phyloP scores from a whole-genome alignment of 2,888 invertebrate species.

The Tanaodytes sp. region DNA sequence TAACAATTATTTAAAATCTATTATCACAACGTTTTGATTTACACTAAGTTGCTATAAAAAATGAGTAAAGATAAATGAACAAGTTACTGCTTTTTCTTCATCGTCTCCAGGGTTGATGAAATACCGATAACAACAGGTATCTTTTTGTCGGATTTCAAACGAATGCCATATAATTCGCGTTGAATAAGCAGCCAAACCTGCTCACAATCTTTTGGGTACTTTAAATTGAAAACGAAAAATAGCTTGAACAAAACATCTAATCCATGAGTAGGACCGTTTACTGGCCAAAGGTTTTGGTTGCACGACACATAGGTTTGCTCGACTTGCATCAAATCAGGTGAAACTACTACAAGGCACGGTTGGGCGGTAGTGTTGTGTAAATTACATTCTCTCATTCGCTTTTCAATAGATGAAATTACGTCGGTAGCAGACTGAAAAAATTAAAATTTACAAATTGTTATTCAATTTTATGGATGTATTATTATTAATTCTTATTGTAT shows the following conservation, averaged over 20 bases:
- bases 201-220: neutral
- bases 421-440: constrained; percentile 1
- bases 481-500: constrained; percentile 4
- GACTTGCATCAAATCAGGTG: constrained; percentile 9
- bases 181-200: neutral
- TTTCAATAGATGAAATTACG: neutral
- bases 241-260: constrained; percentile 4
- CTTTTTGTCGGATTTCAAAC: constrained; percentile 3
- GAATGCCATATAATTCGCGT: neutral
- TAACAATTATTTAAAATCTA: too few species aligned
- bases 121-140: neutral
- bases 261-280: neutral
- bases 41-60: too few species aligned
- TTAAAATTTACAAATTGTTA: constrained; percentile 2
- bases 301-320: neutral
- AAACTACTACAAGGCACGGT: constrained; percentile 8
- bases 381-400: neutral
- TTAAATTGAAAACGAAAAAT: too few species aligned
- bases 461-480: neutral
- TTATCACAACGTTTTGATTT: too few species aligned
- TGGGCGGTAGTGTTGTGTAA: neutral
- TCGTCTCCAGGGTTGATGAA: too few species aligned
- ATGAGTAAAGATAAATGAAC: too few species aligned
- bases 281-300: constrained; percentile 6
- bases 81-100: too few species aligned